phyloP scores from a whole-genome alignment of 2,797 vertebrate genomes.

The Huso huso region DNA sequence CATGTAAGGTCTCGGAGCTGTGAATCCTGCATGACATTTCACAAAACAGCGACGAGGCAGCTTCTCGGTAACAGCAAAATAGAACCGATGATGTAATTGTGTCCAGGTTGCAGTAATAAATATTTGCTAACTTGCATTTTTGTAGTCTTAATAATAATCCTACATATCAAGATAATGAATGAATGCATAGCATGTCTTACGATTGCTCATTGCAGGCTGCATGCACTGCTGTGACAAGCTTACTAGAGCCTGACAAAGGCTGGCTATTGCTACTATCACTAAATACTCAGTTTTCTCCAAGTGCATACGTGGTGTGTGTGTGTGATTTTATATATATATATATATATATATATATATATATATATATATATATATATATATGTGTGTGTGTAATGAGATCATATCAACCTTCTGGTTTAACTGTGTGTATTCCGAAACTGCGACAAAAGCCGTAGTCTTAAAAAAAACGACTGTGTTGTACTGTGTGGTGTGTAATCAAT shows the following conservation, averaged over 20 bases:
- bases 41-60: slow-evolving; percentile 39
- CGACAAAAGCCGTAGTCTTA: too few species aligned
- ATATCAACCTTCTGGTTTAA: too few species aligned
- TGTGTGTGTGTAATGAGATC: too few species aligned
- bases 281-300: not conserved
- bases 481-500: too few species aligned
- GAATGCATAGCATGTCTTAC: slow-evolving; percentile 9
- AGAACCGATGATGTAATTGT: slow-evolving; percentile 42
- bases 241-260: slow-evolving; percentile 24
- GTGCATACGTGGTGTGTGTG: not conserved
- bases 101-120: slow-evolving; percentile 15
- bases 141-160: not conserved
- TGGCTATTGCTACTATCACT: slow-evolving; percentile 6
- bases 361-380: too few species aligned
- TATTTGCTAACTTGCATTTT: slow-evolving; percentile 35
- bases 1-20: slow-evolving; percentile 41
- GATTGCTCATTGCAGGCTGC: slow-evolving; percentile 35
- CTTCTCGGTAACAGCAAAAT: slow-evolving; percentile 16
- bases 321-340: too few species aligned
- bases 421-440: too few species aligned
- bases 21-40: slow-evolving; percentile 33
- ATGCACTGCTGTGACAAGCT: slow-evolving; percentile 24
- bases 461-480: too few species aligned
- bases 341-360: too few species aligned
- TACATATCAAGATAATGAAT: slow-evolving; percentile 7